Evolutionary conservation across 1,140 invertebrate species (phyloP).

Genomic region (Schlechtendalia chinensis): DNA sequence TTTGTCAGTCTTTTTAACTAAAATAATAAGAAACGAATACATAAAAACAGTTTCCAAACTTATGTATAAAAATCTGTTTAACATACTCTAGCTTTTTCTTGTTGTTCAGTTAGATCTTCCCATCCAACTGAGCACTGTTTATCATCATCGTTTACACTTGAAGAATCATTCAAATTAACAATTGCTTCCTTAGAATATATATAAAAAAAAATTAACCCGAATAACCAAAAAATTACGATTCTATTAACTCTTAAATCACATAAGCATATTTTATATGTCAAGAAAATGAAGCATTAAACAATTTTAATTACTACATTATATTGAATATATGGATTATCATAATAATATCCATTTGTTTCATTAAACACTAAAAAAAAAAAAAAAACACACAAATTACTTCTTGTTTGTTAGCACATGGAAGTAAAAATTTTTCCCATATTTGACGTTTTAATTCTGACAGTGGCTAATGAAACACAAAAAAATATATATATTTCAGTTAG

Average conservation of each 20-base stretch:
- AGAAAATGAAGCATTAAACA: too few species aligned
- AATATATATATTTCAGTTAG: neutral
- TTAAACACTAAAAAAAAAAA: neutral
- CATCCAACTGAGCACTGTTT: constrained; percentile 43
- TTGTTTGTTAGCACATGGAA: neutral
- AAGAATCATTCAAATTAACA: neutral
- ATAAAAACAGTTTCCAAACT: neutral
- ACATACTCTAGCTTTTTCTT: constrained; percentile 47
- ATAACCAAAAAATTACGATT: too few species aligned
- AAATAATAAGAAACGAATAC: constrained; percentile 4
- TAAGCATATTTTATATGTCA: too few species aligned
- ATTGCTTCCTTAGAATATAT: constrained; percentile 6
- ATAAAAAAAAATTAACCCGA: neutral
- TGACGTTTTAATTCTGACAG: constrained; percentile 19
- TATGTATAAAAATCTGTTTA: neutral
- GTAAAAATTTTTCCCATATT: constrained; percentile 11
- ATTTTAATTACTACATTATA: too few species aligned
- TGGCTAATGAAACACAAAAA: constrained; percentile 19
- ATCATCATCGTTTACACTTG: neutral
- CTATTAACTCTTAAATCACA: too few species aligned
- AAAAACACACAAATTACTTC: constrained; percentile 5
- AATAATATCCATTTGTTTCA: neutral
- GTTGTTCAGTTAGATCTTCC: constrained; percentile 48
- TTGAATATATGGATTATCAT: too few species aligned
- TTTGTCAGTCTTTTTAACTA: constrained; percentile 21